Percentiles rank a stretch among this genome's conserved stretches.
Evolutionary conservation across 2,797 vertebrate genomes (phyloP).

Genomic region (Odontamblyopus rebecca): DNA sequence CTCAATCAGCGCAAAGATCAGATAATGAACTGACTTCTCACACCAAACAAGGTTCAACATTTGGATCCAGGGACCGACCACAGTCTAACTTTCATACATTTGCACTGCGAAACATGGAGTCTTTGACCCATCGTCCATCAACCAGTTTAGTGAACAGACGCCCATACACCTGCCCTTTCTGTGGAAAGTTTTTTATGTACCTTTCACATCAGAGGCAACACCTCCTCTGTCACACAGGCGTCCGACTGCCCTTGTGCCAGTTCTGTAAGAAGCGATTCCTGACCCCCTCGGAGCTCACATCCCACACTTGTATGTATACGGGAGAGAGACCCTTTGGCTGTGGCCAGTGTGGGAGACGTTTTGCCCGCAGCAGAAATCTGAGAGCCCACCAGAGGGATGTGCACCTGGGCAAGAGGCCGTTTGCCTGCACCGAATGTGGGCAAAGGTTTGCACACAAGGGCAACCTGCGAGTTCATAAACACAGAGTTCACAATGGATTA

Average conservation of each 20-base stretch:
- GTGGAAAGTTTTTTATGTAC: slow-evolving; percentile 75
- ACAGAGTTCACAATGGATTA: slow-evolving; percentile 75
- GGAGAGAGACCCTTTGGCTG: slow-evolving; percentile 77
- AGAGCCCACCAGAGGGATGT: slow-evolving; percentile 77
- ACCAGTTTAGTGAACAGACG: slow-evolving; percentile 53
- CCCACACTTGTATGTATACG: slow-evolving; percentile 76
- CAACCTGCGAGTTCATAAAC: slow-evolving; percentile 76
- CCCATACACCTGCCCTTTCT: slow-evolving; percentile 76
- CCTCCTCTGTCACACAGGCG: slow-evolving; percentile 76
- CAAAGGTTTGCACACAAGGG: slow-evolving; percentile 76
- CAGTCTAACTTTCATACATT: slow-evolving; percentile 63
- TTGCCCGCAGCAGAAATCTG: slow-evolving; percentile 75
- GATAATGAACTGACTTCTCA: slow-evolving; percentile 43
- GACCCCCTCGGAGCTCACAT: slow-evolving; percentile 73
- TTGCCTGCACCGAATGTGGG: slow-evolving; percentile 73
- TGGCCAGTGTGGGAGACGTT: slow-evolving; percentile 74
- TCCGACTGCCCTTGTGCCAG: slow-evolving; percentile 72
- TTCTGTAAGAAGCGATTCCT: slow-evolving; percentile 79
- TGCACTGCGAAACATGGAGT: slow-evolving; percentile 48
- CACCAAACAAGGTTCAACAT: slow-evolving; percentile 43
- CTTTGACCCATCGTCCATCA: slow-evolving; percentile 43
- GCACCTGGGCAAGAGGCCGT: slow-evolving; percentile 79
- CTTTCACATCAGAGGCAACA: slow-evolving; percentile 76
- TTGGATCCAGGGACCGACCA: slow-evolving; percentile 51
- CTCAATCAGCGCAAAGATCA: slow-evolving; percentile 20